A percentile compares a stretch with the other conserved stretches of the same genome.
Evolutionary conservation across 2,113 vertebrate species (phyloP).

Genomic region (Pterophyllum scalare): DNA sequence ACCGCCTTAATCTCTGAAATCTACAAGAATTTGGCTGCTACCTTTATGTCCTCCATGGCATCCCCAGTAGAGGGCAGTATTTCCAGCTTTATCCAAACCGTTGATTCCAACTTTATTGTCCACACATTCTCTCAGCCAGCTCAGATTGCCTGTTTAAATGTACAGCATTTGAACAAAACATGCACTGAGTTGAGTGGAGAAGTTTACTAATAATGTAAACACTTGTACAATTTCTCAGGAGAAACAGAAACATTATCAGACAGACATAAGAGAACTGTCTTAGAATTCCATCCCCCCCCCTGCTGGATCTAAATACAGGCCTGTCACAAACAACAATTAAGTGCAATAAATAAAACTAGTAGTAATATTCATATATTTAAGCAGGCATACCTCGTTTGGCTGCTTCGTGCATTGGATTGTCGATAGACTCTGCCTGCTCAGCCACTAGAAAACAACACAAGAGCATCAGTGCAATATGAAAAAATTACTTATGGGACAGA

Average conservation of each 20-base stretch:
- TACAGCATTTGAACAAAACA: slow-evolving; percentile 23
- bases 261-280: neutral
- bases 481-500: neutral
- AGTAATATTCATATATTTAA: neutral
- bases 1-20: neutral
- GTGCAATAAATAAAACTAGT: neutral
- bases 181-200: neutral
- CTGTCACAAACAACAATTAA: neutral
- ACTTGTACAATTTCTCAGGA: neutral
- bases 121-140: slow-evolving; percentile 97
- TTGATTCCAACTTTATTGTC: slow-evolving; percentile 96
- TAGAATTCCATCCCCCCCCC: fast-evolving
- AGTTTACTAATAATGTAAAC: neutral
- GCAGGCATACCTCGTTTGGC: slow-evolving; percentile 89
- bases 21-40: slow-evolving; percentile 57
- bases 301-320: neutral
- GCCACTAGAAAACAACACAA: slow-evolving; percentile 80
- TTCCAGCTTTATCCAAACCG: slow-evolving; percentile 96
- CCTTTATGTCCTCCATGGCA: slow-evolving; percentile 97
- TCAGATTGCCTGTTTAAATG: slow-evolving; percentile 89
- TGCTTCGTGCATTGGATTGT: slow-evolving; percentile 97
- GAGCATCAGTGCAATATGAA: neutral
- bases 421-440: slow-evolving; percentile 95
- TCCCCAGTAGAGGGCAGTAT: slow-evolving; percentile 96
- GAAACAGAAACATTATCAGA: neutral